A percentile compares a stretch with the other conserved stretches of the same genome.
These are phyloP conservation scores for Erebia epiphron DNA, from an alignment of 2,888 invertebrate genomes.

Conservation along the genomic window DNA sequence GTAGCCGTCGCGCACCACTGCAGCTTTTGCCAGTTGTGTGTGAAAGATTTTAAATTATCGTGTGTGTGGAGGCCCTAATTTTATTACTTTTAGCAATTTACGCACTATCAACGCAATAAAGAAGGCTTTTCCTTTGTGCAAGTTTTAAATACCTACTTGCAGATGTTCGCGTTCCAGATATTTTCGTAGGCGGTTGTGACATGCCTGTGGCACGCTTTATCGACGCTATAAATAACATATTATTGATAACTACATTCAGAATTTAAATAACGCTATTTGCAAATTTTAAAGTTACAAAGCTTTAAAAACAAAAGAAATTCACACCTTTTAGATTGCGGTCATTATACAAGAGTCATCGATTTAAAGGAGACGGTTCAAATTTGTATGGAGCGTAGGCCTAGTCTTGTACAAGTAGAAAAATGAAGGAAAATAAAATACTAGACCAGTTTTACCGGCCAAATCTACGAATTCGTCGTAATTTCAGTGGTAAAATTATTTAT, in stretches of 20 bases:
- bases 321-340: too few species aligned
- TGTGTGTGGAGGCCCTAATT: background rate
- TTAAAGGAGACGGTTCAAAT: too few species aligned
- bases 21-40: background rate
- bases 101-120: constrained; percentile 23
- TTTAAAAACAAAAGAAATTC: background rate
- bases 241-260: background rate
- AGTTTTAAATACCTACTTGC: constrained; percentile 18
- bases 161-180: constrained; percentile 21
- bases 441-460: too few species aligned
- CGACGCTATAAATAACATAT: background rate
- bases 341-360: too few species aligned
- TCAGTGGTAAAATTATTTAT: too few species aligned
- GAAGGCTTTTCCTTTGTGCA: constrained; percentile 15
- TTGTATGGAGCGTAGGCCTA: too few species aligned
- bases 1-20: too few species aligned
- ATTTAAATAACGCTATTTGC: constrained; percentile 1
- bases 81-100: constrained; percentile 21
- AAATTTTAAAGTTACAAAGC: too few species aligned
- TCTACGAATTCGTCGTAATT: too few species aligned
- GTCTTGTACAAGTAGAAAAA: too few species aligned
- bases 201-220: constrained; percentile 5
- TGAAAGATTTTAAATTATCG: background rate
- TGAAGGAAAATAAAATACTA: too few species aligned
- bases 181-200: constrained; percentile 2